phyloP scores from a whole-genome alignment of 2,888 invertebrate genomes.

The Orthosia gracilis region DNA sequence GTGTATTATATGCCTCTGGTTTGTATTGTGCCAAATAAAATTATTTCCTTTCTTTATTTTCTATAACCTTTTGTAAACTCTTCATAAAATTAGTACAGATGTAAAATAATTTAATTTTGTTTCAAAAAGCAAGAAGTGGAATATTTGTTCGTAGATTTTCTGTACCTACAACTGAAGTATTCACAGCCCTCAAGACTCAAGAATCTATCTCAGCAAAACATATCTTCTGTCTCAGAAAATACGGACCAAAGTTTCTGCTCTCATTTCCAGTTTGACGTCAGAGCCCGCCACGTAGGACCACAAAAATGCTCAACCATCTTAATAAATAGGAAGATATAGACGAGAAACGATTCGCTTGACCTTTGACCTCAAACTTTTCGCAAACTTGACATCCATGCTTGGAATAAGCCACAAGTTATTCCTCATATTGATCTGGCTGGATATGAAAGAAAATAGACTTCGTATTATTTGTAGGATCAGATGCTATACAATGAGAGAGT shows the following conservation, averaged over 20 bases:
- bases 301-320: slow-evolving; percentile 42
- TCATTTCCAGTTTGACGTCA: slow-evolving; percentile 20
- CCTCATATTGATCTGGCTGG: slow-evolving; percentile 30
- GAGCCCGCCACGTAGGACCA: slow-evolving; percentile 8
- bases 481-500: background rate
- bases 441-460: slow-evolving; percentile 24
- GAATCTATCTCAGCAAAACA: background rate
- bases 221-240: slow-evolving; percentile 10
- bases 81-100: background rate
- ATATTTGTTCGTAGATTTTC: background rate
- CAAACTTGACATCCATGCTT: slow-evolving; percentile 51
- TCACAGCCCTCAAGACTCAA: background rate
- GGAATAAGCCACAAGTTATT: slow-evolving; percentile 38
- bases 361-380: slow-evolving; percentile 53
- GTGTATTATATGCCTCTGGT: too few species aligned
- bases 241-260: background rate
- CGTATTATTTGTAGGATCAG: slow-evolving; percentile 12
- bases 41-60: too few species aligned
- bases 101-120: background rate
- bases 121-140: background rate
- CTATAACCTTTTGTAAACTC: too few species aligned
- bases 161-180: background rate
- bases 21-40: too few species aligned
- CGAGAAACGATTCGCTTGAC: slow-evolving; percentile 42
- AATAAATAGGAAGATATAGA: slow-evolving; percentile 44